Evolutionary conservation across 2,888 invertebrate genomes (phyloP).

Genomic region (Hirtodrosophila alboralis): DNA sequence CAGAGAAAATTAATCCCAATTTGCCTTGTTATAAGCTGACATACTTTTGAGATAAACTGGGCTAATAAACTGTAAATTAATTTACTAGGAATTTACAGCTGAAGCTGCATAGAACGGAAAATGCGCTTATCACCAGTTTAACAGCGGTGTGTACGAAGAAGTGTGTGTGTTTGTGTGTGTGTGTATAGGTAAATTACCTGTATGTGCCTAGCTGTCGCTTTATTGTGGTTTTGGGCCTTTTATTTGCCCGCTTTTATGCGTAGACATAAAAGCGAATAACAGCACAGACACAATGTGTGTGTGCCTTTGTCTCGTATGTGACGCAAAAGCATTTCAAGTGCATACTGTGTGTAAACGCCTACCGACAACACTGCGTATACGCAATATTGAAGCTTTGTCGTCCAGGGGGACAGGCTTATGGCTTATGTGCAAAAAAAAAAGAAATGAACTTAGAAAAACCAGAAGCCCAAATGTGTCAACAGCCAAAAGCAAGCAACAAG

Average conservation of each 20-base stretch:
- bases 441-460: background rate
- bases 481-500: constrained; percentile 39
- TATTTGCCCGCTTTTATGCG: constrained; percentile 66
- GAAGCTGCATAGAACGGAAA: constrained; percentile 29
- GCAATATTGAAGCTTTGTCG: constrained; percentile 40
- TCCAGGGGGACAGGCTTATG: constrained; percentile 13
- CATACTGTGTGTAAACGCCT: constrained; percentile 53
- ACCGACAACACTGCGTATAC: constrained; percentile 49
- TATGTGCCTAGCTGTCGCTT: constrained; percentile 52
- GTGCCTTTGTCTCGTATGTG: constrained; percentile 41
- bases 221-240: constrained; percentile 63
- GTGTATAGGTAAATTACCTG: constrained; percentile 37
- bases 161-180: constrained; percentile 6
- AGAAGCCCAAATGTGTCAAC: constrained; percentile 18
- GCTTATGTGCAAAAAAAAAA: constrained; percentile 20
- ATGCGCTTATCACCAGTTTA: constrained; percentile 58
- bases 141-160: constrained; percentile 6
- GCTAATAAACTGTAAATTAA: constrained; percentile 68
- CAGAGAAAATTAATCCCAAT: constrained; percentile 2
- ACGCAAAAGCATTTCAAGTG: constrained; percentile 63
- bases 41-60: constrained; percentile 6
- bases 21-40: constrained; percentile 2
- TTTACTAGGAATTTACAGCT: constrained; percentile 52
- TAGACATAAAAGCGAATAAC: constrained; percentile 47
- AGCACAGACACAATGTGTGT: constrained; percentile 21